Base-by-base conservation (phyloP, 2,888 invertebrate species). In the Drosophila neutralis region DNA sequence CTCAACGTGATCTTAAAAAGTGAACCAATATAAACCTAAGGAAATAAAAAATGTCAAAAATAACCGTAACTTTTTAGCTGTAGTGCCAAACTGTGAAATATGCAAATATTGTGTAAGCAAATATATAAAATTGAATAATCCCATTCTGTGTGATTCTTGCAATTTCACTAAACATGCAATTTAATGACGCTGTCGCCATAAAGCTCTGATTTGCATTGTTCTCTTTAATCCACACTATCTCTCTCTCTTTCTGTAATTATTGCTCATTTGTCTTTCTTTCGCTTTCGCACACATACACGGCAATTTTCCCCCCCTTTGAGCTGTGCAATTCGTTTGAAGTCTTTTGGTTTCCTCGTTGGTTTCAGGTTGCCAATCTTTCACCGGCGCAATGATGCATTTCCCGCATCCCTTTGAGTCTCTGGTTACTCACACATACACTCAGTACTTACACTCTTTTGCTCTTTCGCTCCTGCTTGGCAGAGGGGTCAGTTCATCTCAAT, bases 351-450 rank as follows among this genome's bases (percentile, higher is more conserved):
- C 11, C 63, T 48, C 67, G 53, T 4, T 4, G 33, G 33, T 33
- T 33, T 64, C 58, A 64, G 60, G 33, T 38, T 59, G n/a, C 49
- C 35, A 45, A 18, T 49, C 68, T 73, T 42, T 45, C 21, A 13
- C 54, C n/a, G 38, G 21, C 21, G 11, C 42, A 42, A n/a, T n/a
- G 11, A 7, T 24, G 21, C 56, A 61, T n/a, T 61, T 61, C 38
- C 33, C 29, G 51, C 57, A n/a, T 31, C 27, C 60, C 33, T 48
- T 70, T 51, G 31, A 10, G 18, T 45, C 45, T 62, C 52, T 24
- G 38, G 57, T 68, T 68, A 68, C 68, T 57, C 61, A 52, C 21
- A 61, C 56, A 8, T 7, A n/a, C 38, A 27, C 33, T 33, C 33
- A 33, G 33, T 11, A 27, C 6, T 13, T 2, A 4, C 11, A 2